These are phyloP conservation scores for Serilophus lunatus DNA, from an alignment of 2,113 vertebrate genomes.

Conservation along the genomic window DNA sequence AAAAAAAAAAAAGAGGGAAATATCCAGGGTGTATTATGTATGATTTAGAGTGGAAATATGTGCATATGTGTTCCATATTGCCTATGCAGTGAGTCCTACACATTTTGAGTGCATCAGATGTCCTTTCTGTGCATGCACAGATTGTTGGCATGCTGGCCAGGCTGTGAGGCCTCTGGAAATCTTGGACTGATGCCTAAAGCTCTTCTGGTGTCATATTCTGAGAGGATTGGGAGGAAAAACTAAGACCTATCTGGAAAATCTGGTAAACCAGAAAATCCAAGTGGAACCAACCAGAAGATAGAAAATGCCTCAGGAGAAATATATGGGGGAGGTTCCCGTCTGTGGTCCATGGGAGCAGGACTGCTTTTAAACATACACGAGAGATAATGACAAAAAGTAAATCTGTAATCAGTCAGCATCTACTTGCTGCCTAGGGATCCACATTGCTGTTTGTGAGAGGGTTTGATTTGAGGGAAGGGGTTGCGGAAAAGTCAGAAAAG, in stretches of 20 bases:
- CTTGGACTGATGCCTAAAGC: neutral
- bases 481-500: neutral
- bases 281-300: neutral
- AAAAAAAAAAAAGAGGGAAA: neutral
- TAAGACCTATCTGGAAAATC: neutral
- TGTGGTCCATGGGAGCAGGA: neutral
- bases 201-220: neutral
- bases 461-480: neutral
- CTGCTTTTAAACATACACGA: neutral
- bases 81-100: neutral
- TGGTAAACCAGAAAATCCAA: neutral
- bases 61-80: slow-evolving; percentile 29
- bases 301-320: neutral
- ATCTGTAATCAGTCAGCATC: neutral
- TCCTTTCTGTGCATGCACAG: neutral
- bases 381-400: neutral
- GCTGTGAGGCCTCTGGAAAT: slow-evolving; percentile 12
- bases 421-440: neutral
- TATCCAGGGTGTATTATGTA: neutral
- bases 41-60: slow-evolving; percentile 22
- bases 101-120: neutral
- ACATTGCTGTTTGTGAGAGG: neutral
- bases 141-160: neutral
- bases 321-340: neutral
- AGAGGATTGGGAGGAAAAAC: neutral